These are phyloP conservation scores for Characodon lateralis DNA, from an alignment of 2,797 vertebrate genomes.

Conservation along the genomic window DNA sequence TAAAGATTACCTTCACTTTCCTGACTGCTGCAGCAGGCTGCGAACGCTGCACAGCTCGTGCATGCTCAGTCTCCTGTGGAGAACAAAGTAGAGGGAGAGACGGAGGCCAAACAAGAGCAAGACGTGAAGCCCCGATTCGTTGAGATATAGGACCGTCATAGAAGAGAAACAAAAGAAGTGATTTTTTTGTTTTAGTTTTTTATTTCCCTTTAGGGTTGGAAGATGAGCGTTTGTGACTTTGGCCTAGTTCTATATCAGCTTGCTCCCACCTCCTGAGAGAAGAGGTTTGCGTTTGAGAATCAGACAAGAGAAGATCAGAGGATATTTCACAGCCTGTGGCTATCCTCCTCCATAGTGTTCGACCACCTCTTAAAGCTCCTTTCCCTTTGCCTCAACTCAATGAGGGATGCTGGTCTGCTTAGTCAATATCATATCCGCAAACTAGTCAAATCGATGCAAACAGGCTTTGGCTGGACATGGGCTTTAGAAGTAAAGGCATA, in stretches of 20 bases:
- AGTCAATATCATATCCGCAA: conserved; percentile 79
- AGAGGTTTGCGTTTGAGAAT: conserved; percentile 81
- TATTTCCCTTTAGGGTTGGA: conserved; percentile 75
- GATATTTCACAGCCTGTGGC: conserved; percentile 81
- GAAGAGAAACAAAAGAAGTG: conserved; percentile 64
- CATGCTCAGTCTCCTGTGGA: conserved; percentile 66
- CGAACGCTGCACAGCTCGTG: conserved; percentile 48
- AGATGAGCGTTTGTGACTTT: conserved; percentile 81
- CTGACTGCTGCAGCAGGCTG: conserved; percentile 48
- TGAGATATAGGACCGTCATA: conserved; percentile 69
- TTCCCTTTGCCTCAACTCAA: conserved; percentile 65
- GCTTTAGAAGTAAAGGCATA: conserved; percentile 68
- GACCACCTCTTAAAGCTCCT: conserved; percentile 78
- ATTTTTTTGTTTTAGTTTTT: conserved; percentile 33
- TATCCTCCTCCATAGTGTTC: conserved; percentile 76
- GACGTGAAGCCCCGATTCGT: conserved; percentile 44
- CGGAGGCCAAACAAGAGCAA: conserved; percentile 41
- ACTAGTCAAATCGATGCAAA: conserved; percentile 80
- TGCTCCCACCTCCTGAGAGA: conserved; percentile 68
- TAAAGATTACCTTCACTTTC: conserved; percentile 67
- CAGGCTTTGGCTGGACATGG: conserved; percentile 69
- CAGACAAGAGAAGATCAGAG: conserved; percentile 84
- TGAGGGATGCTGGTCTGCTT: conserved; percentile 69
- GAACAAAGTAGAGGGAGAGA: conserved; percentile 66
- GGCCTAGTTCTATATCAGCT: conserved; percentile 80